phyloP scores from a whole-genome alignment of 2,888 invertebrate species.

The Rhodophaea formosa region DNA sequence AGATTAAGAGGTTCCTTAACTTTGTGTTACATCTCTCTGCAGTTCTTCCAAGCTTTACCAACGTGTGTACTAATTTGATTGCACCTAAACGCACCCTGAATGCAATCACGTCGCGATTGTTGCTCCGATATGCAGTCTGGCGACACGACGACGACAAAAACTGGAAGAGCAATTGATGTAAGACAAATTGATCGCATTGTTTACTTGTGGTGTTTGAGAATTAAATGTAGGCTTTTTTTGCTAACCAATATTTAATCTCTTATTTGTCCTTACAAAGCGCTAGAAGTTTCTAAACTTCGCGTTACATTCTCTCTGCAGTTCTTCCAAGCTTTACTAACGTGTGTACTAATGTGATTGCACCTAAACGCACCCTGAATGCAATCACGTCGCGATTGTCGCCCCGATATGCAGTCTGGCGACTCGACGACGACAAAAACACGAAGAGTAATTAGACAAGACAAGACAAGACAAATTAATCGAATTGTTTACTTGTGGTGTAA shows the following conservation, averaged over 20 bases:
- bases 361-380: constrained; percentile 10
- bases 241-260: background rate
- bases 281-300: too few species aligned
- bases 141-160: background rate
- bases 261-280: background rate
- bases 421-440: background rate
- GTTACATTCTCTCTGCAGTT: too few species aligned
- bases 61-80: constrained; percentile 1
- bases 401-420: constrained; percentile 4
- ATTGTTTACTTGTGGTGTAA: background rate
- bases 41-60: too few species aligned
- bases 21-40: too few species aligned
- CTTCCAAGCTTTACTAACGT: too few species aligned
- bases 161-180: background rate
- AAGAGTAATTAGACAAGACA: background rate
- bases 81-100: constrained; percentile 7
- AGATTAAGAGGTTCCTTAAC: too few species aligned
- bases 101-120: constrained; percentile 14
- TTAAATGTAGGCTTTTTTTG: too few species aligned
- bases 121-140: constrained; percentile 7
- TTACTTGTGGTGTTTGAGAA: background rate
- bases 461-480: constrained; percentile 15
- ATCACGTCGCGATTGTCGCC: constrained; percentile 11
- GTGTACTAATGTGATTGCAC: constrained; percentile 4
- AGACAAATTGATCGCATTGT: constrained; percentile 17